These are phyloP conservation scores for Chloroclystis v-ata DNA, from an alignment of 2,888 invertebrate species.

Conservation along the genomic window DNA sequence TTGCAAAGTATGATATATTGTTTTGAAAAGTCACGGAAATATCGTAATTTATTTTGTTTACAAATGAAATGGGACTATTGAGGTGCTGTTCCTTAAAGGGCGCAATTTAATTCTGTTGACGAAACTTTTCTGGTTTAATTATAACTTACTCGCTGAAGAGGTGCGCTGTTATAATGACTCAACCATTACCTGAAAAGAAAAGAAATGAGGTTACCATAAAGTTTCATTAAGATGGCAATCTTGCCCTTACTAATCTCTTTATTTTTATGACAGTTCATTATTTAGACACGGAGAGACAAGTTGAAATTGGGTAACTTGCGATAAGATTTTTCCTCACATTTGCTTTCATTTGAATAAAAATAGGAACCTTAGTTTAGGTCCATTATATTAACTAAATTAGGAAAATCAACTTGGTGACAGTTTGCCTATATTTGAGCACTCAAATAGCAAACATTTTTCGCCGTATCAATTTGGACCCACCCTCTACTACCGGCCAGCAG, in stretches of 20 bases:
- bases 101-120: conserved; percentile 3
- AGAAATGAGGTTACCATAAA: conserved; percentile 23
- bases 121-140: conserved; percentile 1
- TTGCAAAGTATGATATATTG: conserved; percentile 68
- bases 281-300: not conserved
- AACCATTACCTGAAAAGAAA: conserved; percentile 35
- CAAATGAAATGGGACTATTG: conserved; percentile 3
- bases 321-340: too few species aligned
- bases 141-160: conserved; percentile 26
- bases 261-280: not conserved
- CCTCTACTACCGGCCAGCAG: not conserved
- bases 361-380: too few species aligned
- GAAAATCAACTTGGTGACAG: too few species aligned
- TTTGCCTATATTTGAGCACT: too few species aligned
- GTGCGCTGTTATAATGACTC: conserved; percentile 19
- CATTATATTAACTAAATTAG: too few species aligned
- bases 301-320: too few species aligned
- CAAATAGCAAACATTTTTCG: not conserved
- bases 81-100: conserved; percentile 1
- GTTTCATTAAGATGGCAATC: conserved; percentile 7
- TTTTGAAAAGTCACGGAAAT: conserved; percentile 42
- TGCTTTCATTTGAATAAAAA: too few species aligned
- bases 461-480: conserved; percentile 8
- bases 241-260: not conserved
- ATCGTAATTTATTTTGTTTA: conserved; percentile 34